Conservation (phyloP, 2,113 vertebrate genomes). For the Bombycilla garrulus region DNA sequence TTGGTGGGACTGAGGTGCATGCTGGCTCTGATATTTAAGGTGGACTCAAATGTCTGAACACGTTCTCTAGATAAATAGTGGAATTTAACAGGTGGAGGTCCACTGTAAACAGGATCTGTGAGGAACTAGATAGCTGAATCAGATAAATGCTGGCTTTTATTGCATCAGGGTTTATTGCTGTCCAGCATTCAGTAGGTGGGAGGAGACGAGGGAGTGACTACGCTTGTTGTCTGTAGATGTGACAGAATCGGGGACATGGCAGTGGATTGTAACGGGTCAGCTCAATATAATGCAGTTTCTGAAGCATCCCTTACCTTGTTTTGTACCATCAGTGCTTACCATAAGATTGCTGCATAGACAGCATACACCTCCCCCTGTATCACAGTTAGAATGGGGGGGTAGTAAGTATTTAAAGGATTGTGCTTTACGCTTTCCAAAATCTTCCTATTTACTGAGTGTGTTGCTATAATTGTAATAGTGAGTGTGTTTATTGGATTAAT, state of each 20-base stretch:
- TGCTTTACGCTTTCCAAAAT: neutral
- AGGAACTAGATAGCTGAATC: constrained; percentile 1
- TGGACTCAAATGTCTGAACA: neutral
- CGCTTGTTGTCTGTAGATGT: neutral
- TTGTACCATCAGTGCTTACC: neutral
- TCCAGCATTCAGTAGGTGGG: constrained; percentile 34
- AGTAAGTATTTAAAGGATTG: neutral
- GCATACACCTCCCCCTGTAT: neutral
- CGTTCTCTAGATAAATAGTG: neutral
- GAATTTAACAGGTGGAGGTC: neutral
- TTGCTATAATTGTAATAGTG: neutral
- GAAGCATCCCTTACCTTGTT: neutral
- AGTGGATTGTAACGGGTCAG: neutral
- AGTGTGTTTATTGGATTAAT: neutral
- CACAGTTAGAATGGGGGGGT: neutral
- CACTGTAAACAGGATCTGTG: neutral
- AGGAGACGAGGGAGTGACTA: neutral
- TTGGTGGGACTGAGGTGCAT: neutral
- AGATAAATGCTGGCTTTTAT: constrained; percentile 20
- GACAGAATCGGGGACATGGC: neutral
- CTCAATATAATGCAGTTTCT: neutral
- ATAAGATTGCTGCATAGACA: neutral
- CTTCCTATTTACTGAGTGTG: neutral
- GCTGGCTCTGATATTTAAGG: neutral
- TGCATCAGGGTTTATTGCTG: constrained; percentile 39